phyloP scores from a whole-genome alignment of 2,888 invertebrate genomes.

The Torymus aiolomorphi region DNA sequence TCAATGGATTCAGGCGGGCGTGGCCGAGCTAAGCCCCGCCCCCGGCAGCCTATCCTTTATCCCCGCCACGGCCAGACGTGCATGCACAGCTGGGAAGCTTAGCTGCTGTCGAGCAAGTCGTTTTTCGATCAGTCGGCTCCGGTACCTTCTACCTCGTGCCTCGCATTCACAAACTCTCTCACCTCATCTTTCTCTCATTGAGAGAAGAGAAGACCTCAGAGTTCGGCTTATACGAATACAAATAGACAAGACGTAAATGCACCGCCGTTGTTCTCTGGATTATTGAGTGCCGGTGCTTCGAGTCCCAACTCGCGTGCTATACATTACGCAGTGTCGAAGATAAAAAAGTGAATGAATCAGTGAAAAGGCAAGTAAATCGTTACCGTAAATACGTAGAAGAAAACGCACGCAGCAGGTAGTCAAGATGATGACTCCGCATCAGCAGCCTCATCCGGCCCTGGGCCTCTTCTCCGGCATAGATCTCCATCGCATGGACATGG shows the following conservation, averaged over 20 bases:
- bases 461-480: constrained; percentile 66
- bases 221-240: too few relatives aligned
- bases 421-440: constrained; percentile 66
- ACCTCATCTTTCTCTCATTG: too few relatives aligned
- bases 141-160: constrained; percentile 55
- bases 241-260: too few relatives aligned
- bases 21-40: too few relatives aligned
- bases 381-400: too few relatives aligned
- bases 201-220: too few relatives aligned
- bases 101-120: constrained; percentile 58
- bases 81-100: constrained; percentile 11
- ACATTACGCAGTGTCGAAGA: neutral
- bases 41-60: too few relatives aligned
- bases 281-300: constrained; percentile 2
- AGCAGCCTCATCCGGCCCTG: constrained; percentile 63
- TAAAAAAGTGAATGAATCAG: constrained; percentile 2
- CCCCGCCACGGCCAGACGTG: too few relatives aligned
- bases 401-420: too few relatives aligned
- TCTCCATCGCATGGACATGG: constrained; percentile 52
- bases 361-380: neutral
- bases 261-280: too few relatives aligned
- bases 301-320: neutral
- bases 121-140: constrained; percentile 61
- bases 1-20: too few relatives aligned
- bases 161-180: neutral